phyloP scores from a whole-genome alignment of 2,797 vertebrate genomes.

The Cryptoblepharus egeriae region DNA sequence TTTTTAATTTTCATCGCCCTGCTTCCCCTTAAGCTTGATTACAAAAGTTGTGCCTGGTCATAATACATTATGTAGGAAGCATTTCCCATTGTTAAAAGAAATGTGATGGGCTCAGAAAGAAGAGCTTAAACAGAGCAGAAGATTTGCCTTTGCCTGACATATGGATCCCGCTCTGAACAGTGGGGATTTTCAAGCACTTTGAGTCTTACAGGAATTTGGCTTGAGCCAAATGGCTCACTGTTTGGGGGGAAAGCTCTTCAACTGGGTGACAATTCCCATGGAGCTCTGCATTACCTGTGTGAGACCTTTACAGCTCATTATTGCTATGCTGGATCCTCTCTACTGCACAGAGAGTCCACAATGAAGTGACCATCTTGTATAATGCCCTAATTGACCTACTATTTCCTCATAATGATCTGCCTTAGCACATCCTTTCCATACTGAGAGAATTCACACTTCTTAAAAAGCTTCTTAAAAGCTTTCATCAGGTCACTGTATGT shows the following conservation, averaged over 20 bases:
- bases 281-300: too few species aligned
- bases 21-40: constrained; percentile 48
- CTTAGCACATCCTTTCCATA: too few species aligned
- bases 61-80: constrained; percentile 51
- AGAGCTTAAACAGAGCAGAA: constrained; percentile 56
- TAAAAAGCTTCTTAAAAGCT: too few species aligned
- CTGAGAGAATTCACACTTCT: too few species aligned
- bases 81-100: constrained; percentile 55
- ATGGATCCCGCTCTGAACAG: not conserved
- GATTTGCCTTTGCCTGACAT: constrained; percentile 41
- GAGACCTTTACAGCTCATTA: too few species aligned
- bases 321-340: too few species aligned
- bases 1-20: constrained; percentile 61
- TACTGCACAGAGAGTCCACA: too few species aligned
- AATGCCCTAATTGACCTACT: too few species aligned
- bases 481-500: too few species aligned
- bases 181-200: not conserved
- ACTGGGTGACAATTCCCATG: too few species aligned
- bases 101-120: constrained; percentile 41
- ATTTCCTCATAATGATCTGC: too few species aligned
- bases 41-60: constrained; percentile 59
- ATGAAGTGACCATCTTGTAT: too few species aligned
- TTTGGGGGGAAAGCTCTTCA: not conserved
- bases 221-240: not conserved
- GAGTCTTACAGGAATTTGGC: not conserved